Percentiles rank a stretch among this genome's conserved stretches.
Evolutionary conservation across 1,140 invertebrate genomes (phyloP).

Genomic region (Brachionus asplanchnoidis): DNA sequence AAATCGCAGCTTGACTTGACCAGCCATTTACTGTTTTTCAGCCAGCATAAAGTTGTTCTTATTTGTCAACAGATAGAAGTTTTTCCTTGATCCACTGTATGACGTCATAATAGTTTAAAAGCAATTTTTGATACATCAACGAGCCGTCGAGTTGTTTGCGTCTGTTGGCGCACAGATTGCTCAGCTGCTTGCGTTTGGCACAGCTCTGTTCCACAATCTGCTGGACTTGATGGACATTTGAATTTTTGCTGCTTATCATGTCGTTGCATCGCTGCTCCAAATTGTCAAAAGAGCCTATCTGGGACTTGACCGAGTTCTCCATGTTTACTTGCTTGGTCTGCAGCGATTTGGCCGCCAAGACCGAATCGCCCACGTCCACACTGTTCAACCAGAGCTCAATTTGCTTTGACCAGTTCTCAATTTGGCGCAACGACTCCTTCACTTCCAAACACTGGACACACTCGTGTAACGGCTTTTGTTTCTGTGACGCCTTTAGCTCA

Average conservation of each 20-base stretch:
- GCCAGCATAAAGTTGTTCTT: no score
- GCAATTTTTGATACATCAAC: no score
- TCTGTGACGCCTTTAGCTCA: background rate
- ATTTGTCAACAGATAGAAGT: no score
- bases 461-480: background rate
- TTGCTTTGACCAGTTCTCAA: background rate
- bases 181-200: no score
- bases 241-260: background rate
- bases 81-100: no score
- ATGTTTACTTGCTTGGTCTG: background rate
- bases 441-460: background rate
- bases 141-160: no score
- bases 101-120: no score
- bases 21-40: no score
- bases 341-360: background rate
- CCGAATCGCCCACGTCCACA: background rate
- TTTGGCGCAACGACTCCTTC: background rate
- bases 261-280: background rate
- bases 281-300: background rate
- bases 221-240: background rate
- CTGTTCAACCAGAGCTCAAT: background rate
- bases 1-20: no score
- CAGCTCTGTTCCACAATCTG: no score
- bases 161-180: no score
- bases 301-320: background rate